phyloP scores from a whole-genome alignment of 2,797 vertebrate species.

The Phalanger gymnotis region DNA sequence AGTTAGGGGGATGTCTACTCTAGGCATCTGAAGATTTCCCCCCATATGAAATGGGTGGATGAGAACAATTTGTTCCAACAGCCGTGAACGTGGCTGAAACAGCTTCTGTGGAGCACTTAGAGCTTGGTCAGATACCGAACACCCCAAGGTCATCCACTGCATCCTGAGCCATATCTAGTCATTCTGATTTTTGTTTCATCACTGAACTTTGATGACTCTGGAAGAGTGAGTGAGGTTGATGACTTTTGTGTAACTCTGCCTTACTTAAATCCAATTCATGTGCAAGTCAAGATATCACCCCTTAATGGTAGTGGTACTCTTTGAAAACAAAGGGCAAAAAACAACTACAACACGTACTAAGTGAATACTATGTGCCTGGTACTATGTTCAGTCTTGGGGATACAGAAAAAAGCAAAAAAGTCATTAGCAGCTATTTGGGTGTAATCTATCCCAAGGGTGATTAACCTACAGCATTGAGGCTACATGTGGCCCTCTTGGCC shows the following conservation, averaged over 20 bases:
- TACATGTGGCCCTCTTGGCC: too few species aligned
- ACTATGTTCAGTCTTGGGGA: neutral
- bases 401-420: neutral
- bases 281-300: neutral
- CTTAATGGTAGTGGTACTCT: neutral
- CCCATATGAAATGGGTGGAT: neutral
- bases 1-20: neutral
- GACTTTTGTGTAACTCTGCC: neutral
- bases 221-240: neutral
- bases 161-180: neutral
- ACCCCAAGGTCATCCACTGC: neutral
- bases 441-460: too few species aligned
- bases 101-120: neutral
- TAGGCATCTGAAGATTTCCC: neutral
- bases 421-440: neutral
- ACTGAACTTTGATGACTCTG: neutral
- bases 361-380: neutral
- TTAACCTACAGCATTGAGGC: too few species aligned
- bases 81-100: neutral
- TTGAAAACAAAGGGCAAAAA: neutral
- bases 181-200: neutral
- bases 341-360: neutral
- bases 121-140: neutral
- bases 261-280: neutral
- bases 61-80: neutral